A percentile compares a stretch with the other conserved stretches of the same genome.
These are phyloP conservation scores for Balaeniceps rex DNA, from an alignment of 2,113 vertebrate genomes.

Conservation along the genomic window DNA sequence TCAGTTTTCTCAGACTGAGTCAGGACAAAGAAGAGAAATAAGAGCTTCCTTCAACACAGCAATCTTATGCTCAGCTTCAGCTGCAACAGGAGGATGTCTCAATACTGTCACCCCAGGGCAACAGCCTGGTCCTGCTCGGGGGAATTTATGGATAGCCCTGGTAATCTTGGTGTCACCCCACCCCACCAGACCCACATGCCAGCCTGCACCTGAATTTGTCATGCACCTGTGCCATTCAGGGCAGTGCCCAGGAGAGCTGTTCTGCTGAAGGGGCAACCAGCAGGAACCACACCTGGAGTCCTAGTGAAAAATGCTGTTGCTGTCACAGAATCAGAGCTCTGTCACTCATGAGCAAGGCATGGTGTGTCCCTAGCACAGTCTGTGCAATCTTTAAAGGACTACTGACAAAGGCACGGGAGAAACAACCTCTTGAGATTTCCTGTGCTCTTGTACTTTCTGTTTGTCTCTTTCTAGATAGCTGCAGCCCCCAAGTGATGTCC, in stretches of 20 bases:
- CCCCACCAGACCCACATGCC: not conserved
- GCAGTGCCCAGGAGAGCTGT: not conserved
- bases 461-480: not conserved
- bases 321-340: not conserved
- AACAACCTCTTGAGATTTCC: not conserved
- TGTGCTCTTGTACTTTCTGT: not conserved
- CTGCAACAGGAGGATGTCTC: not conserved
- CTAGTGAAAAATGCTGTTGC: not conserved
- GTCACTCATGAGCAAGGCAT: not conserved
- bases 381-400: too few relatives aligned
- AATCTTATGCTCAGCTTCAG: not conserved
- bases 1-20: not conserved
- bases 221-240: not conserved
- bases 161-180: not conserved
- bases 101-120: rapidly evolving
- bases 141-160: not conserved
- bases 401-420: not conserved
- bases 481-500: not conserved
- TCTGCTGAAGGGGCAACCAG: not conserved
- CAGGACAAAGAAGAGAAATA: not conserved
- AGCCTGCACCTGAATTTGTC: not conserved
- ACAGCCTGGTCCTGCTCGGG: rapidly evolving
- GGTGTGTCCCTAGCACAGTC: not conserved
- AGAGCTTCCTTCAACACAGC: not conserved
- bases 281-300: not conserved